phyloP scores from a whole-genome alignment of 2,797 vertebrate species.

The Brachyrhaphis roseni region DNA sequence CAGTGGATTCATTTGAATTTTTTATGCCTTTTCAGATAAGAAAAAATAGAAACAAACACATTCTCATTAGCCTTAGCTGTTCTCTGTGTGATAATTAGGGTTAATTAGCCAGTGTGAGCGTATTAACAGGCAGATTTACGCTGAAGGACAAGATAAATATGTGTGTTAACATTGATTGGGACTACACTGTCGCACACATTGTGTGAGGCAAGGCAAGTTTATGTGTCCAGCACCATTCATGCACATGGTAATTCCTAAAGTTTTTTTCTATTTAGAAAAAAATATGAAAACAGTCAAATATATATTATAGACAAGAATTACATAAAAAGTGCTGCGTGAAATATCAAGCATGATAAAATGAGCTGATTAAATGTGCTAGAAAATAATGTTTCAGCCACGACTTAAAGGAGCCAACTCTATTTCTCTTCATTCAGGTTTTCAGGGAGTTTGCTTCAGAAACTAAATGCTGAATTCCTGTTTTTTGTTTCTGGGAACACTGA shows the following conservation, averaged over 20 bases:
- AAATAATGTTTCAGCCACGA: not conserved
- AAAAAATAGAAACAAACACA: not conserved
- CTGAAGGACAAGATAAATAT: not conserved
- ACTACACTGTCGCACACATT: not conserved
- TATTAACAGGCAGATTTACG: not conserved
- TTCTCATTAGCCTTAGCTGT: not conserved
- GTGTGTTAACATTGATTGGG: not conserved
- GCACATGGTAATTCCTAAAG: not conserved
- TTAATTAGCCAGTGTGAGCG: slow-evolving; percentile 6
- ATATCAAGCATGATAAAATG: not conserved
- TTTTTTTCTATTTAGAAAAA: not conserved
- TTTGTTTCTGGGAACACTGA: not conserved
- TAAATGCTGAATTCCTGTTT: not conserved
- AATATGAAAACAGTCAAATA: not conserved
- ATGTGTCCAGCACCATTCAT: not conserved
- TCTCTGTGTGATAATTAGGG: slow-evolving; percentile 1
- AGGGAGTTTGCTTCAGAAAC: not conserved
- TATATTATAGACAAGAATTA: not conserved
- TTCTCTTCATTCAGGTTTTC: not conserved
- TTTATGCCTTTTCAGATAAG: not conserved
- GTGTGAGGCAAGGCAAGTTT: not conserved
- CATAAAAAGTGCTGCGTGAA: not conserved
- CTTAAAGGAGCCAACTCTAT: not conserved
- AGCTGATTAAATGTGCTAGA: not conserved
- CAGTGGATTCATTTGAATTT: not conserved